Evolutionary conservation across 2,888 invertebrate species (phyloP), one percentile per base, ranked within the genome.

Genomic region (Antheraea yamamai): DNA sequence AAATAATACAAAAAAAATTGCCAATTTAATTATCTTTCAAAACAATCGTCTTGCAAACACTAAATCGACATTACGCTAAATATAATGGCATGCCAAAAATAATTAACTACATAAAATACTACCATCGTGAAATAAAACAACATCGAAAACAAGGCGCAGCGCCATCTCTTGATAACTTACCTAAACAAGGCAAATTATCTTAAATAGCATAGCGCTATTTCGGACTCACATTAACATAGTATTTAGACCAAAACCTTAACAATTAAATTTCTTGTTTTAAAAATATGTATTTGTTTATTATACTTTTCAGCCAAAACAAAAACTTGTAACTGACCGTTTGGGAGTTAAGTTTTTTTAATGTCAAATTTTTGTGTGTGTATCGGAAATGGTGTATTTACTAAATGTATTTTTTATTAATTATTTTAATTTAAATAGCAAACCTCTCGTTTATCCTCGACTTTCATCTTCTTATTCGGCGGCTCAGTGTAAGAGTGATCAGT

Each of bases 401-500:
- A 12, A 47, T 61, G 20, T n/a, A 6, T 58, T 18, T 55, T n/a
- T n/a, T n/a, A 12, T n/a, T n/a, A 2, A 61, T 61, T 23, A 61
- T 61, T 10, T 23, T n/a, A 8, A n/a, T 8, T 8, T 75, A 84
- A n/a, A 23, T 61, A 61, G 7, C 85, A 75, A 73, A 93, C 93
- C 83, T 93, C 91, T 77, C 83, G 81, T 74, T 90, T 93, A 0
- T 92, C 92, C 8, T 94, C 94, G 3, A 88, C 52, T 78, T 93
- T 95, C 0, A 79, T n/a, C 78, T 91, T 94, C 85, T 95, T 95
- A 39, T 52, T 68, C 6, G 93, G 92, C 2, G 94, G 94, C 75
- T 94, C 95, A 0, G 89, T 91, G 75, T 93, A 94, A 20, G 92
- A 90, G 75, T 93, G 93, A 73, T 94, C 94, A 0, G 88, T 85